Base-by-base conservation (phyloP, 2,888 invertebrate genomes). In the Danaus chrysippus region DNA sequence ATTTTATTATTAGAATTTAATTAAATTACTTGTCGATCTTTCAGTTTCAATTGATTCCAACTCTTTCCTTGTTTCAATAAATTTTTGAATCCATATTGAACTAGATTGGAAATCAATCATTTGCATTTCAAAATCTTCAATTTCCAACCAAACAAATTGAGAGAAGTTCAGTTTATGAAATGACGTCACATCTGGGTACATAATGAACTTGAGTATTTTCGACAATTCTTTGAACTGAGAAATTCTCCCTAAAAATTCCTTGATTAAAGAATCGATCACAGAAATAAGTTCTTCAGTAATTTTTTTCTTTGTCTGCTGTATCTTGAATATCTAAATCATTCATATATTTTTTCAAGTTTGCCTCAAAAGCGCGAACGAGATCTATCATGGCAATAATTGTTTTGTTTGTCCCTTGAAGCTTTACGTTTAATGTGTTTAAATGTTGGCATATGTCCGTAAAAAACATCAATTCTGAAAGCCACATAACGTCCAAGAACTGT, bases 401-500 rank as follows among this genome's bases (percentile, higher is more conserved):
- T 71, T 71, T 68, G 54, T 70, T 70, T 69, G 66, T 68, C 42
- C 70, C 68, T 70, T 70, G 69, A 70, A 70, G 68, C 67, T 69
- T 69, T 56, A 70, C 58, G 56, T 70, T 68, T 60, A 68, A 63
- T 49, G 61, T 64, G 59, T 71, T 71, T 63, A 70, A 68, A 62
- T 69, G 66, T 66, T 69, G 65, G 62, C 67, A 71, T 63, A 70
- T 69, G 66, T 69, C 70, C 68, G 68, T 69, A 70, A 70, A 71
- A 70, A 72, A 69, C 70, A 72, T 70, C 63, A 71, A 71, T 68
- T 70, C 72, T 70, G 70, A 69, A 70, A 72, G 70, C 70, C 70
- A 72, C 57, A 58, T 49, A 13, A 58, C 57, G 57, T 57, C 57
- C 17, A 57, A 57, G 34, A 69, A 61, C 62, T 69, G 67, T 66